A percentile compares a stretch with the other conserved stretches of the same genome.
These are phyloP conservation scores for Orbicella faveolata DNA, from an alignment of 64 coral and sea anemone species.

Conservation along the genomic window DNA sequence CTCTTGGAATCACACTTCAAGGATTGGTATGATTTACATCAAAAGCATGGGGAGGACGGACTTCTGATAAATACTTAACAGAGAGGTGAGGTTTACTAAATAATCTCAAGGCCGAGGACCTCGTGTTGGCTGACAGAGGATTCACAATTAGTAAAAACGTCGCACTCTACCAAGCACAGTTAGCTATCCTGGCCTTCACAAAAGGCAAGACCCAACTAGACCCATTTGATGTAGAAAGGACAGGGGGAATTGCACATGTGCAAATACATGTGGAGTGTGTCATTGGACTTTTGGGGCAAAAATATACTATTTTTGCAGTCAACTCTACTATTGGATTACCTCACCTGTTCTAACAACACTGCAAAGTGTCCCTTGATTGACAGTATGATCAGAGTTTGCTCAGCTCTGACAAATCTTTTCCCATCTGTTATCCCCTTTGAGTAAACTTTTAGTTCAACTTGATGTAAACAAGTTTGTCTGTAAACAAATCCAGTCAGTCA, in stretches of 20 bases:
- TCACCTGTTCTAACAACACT: constrained; percentile 21
- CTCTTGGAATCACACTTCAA: no score
- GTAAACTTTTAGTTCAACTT: no score
- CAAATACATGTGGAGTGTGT: not conserved
- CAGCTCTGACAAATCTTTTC: constrained; percentile 29
- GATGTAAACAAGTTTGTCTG: no score
- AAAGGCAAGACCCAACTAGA: constrained; percentile 16
- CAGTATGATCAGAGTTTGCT: constrained; percentile 24
- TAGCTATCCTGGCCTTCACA: constrained; percentile 28
- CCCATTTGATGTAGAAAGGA: not conserved
- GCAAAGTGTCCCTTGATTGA: constrained; percentile 32
- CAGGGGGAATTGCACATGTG: not conserved
- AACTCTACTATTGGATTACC: constrained; percentile 6
- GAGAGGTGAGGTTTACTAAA: constrained; percentile 15
- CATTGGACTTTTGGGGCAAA: no score
- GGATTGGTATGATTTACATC: no score
- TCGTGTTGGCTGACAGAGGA: constrained; percentile 22
- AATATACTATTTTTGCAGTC: no score
- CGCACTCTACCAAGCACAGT: not conserved
- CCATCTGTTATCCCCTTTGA: constrained; percentile 30
- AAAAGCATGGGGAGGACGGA: no score
- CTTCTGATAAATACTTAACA: no score
- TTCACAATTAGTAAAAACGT: constrained; percentile 20
- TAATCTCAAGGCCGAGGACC: constrained; percentile 13
- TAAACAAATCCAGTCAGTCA: no score